Evolutionary conservation across 2,888 invertebrate genomes (phyloP).

Genomic region (Pherbina coryleti): DNA sequence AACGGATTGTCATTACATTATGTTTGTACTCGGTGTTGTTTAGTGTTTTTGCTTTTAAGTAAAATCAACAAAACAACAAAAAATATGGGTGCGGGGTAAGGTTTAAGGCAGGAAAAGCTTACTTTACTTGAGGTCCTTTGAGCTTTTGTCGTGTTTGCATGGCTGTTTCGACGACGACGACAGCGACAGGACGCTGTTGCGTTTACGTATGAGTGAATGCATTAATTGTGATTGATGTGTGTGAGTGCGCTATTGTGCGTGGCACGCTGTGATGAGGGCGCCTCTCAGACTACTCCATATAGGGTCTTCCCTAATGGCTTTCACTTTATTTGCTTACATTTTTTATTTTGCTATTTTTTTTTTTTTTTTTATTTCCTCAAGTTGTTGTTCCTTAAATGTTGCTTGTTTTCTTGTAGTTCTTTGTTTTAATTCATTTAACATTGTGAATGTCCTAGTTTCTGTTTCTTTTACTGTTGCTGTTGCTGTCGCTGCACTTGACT

Average conservation of each 20-base stretch:
- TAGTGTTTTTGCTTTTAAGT: background rate
- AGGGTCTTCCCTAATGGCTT: background rate
- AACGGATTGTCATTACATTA: background rate
- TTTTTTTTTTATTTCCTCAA: background rate
- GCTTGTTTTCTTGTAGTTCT: constrained; percentile 12
- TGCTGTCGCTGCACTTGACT: background rate
- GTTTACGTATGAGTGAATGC: background rate
- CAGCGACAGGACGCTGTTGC: background rate
- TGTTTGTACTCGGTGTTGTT: background rate
- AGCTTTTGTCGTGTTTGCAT: background rate
- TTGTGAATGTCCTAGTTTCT: constrained; percentile 11
- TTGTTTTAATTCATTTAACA: constrained; percentile 13
- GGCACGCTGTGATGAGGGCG: too few relatives aligned
- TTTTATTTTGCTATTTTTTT: background rate
- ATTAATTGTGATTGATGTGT: background rate
- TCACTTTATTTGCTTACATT: background rate
- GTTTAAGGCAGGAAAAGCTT: background rate
- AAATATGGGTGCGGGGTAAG: background rate
- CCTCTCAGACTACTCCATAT: background rate
- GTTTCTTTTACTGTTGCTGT: constrained; percentile 1
- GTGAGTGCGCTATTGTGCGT: background rate
- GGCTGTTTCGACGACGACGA: background rate
- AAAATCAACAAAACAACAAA: background rate
- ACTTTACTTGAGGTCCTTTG: background rate
- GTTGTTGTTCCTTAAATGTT: background rate